A percentile compares a stretch with the other conserved stretches of the same genome.
Evolutionary conservation across 2,797 vertebrate genomes (phyloP).

Genomic region (Hybognathus amarus): DNA sequence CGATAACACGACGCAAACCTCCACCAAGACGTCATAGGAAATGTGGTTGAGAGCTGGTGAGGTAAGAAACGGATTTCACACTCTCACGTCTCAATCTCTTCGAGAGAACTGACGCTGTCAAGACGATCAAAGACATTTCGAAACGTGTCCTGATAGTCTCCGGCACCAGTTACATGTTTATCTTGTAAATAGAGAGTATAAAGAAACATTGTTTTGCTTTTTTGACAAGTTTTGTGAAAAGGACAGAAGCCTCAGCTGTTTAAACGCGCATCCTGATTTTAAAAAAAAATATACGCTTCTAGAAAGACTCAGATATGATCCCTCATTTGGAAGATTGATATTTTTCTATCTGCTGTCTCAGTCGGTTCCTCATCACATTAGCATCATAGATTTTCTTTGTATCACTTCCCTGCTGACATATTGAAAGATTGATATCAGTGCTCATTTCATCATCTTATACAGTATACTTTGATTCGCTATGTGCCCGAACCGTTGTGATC

Average conservation of each 20-base stretch:
- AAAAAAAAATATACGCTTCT: constrained; percentile 41
- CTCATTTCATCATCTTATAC: constrained; percentile 6
- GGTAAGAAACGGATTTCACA: constrained; percentile 40
- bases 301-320: constrained; percentile 66
- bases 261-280: constrained; percentile 44
- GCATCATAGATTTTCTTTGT: constrained; percentile 45
- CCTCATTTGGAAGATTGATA: constrained; percentile 80
- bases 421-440: constrained; percentile 43
- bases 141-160: constrained; percentile 27
- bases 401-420: constrained; percentile 24
- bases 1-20: not conserved
- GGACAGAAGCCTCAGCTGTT: constrained; percentile 47
- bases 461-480: constrained; percentile 19
- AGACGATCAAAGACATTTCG: constrained; percentile 37
- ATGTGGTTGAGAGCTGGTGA: not conserved
- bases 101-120: constrained; percentile 13
- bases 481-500: constrained; percentile 13
- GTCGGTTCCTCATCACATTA: constrained; percentile 45
- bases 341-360: constrained; percentile 81
- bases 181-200: constrained; percentile 81
- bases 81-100: constrained; percentile 27
- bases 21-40: constrained; percentile 17
- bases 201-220: constrained; percentile 74
- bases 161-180: constrained; percentile 73
- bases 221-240: constrained; percentile 66